A percentile compares a stretch with the other conserved stretches of the same genome.
These are phyloP conservation scores for Drosophila mercatorum DNA, from an alignment of 2,888 invertebrate species.

Conservation along the genomic window DNA sequence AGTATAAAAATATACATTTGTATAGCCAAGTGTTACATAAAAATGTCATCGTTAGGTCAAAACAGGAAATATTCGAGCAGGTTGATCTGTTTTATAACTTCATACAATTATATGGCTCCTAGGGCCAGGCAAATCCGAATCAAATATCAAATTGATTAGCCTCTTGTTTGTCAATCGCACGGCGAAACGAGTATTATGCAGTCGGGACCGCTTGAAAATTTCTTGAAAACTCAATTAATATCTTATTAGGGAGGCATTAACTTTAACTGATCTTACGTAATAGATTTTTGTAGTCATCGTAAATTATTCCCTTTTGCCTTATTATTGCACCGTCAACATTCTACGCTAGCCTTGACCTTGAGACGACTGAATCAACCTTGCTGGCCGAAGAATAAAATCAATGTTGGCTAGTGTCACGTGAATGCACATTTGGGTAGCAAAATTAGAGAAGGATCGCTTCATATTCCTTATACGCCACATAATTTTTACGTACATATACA, in stretches of 20 bases:
- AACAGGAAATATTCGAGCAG: no score
- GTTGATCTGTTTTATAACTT: no score
- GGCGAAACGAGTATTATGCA: neutral
- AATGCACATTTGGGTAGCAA: conserved; percentile 1
- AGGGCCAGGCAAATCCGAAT: neutral
- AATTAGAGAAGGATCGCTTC: no score
- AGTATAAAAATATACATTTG: neutral
- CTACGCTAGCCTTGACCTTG: conserved; percentile 23
- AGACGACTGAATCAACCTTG: neutral
- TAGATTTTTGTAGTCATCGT: neutral
- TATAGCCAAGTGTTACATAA: neutral
- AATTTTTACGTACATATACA: neutral
- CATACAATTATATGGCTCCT: no score
- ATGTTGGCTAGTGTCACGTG: conserved; percentile 25
- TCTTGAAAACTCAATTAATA: neutral
- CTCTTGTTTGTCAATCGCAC: no score
- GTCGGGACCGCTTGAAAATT: neutral
- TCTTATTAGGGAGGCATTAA: neutral
- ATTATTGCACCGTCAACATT: conserved; percentile 28
- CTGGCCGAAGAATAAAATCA: conserved; percentile 33
- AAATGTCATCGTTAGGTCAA: neutral
- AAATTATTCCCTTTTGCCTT: neutral
- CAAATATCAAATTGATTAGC: neutral
- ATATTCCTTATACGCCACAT: neutral
- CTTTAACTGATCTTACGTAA: neutral